Evolutionary conservation across 1,140 invertebrate species (phyloP).

Genomic region (Psix sp.): DNA sequence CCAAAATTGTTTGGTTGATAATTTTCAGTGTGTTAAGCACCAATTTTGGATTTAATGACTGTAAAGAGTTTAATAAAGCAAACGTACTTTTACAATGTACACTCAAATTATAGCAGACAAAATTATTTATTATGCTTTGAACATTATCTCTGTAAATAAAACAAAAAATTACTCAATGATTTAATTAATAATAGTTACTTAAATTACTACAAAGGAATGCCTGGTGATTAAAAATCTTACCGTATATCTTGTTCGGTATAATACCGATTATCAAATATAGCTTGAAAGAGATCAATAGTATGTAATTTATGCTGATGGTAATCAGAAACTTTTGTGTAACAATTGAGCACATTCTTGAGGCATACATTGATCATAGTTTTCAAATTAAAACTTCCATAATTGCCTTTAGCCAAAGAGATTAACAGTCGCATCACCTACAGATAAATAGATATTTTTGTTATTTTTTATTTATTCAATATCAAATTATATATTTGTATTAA

Average conservation of each 20-base stretch:
- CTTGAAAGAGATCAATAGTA: conserved; percentile 65
- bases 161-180: conserved; percentile 7
- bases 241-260: conserved; percentile 57
- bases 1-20: conserved; percentile 60
- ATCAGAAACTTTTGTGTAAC: conserved; percentile 70
- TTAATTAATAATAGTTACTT: not conserved
- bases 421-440: conserved; percentile 70
- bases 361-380: no score
- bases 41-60: conserved; percentile 49
- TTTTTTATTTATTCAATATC: conserved; percentile 4
- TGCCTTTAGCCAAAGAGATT: conserved; percentile 62
- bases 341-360: no score
- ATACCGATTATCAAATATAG: conserved; percentile 62
- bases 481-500: conserved; percentile 1
- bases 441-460: conserved; percentile 2
- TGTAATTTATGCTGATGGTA: conserved; percentile 70
- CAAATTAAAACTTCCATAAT: conserved; percentile 65
- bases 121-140: conserved; percentile 37
- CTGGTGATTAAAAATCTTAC: conserved; percentile 57
- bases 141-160: conserved; percentile 62
- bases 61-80: conserved; percentile 61
- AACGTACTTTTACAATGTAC: conserved; percentile 62
- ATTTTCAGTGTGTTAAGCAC: conserved; percentile 51
- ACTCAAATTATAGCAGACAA: conserved; percentile 56
- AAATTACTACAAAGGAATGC: not conserved